Base-by-base conservation (phyloP, 2,797 vertebrate genomes). In the Numenius phaeopus region DNA sequence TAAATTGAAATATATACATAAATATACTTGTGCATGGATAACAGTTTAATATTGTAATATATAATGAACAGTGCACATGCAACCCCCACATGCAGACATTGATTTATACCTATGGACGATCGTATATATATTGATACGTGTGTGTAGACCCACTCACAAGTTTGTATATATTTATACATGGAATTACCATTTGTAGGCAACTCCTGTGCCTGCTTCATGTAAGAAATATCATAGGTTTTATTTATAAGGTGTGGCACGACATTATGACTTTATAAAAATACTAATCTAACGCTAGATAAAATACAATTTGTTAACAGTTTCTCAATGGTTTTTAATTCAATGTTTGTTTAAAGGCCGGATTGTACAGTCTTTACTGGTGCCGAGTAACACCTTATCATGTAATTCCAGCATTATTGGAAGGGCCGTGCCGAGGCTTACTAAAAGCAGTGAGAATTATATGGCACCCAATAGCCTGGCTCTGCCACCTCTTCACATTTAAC, bases 1-100 rank as follows among this genome's bases (percentile, higher is more conserved):
- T 98, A 98, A 98, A 98, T 97, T 98, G 97, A 98, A 98, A 98
- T 98, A 98, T 97, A 98, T 98, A 98, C 97, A 96, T 98, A 98
- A 98, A 98, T 98, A 98, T 97, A 98, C 97, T 98, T 97, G 91
- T 94, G 84, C 96, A 93, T 97, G 94, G 93, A 97, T 97, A 97
- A 91, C 65, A 76, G 91, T 96, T 95, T 96, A 94, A 96, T 90
- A 97, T 95, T 98, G 96, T 96, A 94, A 93, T 96, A 89, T 93
- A 95, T 95, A 95, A 92, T 97, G 94, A 95, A 84, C 2, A 2
- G 67, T 3, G 1, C 76, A 30, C 57, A 71, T 3, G 22, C 92
- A 91, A 91, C 79, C 79, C 87, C 84, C 89, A 78, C 69, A 46
- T 12, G 17, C 69, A 95, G 94, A 59, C 72, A 6, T 27, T 87